Evolutionary conservation across 2,888 invertebrate species (phyloP).

Genomic region (Ornithoptera alexandrae): DNA sequence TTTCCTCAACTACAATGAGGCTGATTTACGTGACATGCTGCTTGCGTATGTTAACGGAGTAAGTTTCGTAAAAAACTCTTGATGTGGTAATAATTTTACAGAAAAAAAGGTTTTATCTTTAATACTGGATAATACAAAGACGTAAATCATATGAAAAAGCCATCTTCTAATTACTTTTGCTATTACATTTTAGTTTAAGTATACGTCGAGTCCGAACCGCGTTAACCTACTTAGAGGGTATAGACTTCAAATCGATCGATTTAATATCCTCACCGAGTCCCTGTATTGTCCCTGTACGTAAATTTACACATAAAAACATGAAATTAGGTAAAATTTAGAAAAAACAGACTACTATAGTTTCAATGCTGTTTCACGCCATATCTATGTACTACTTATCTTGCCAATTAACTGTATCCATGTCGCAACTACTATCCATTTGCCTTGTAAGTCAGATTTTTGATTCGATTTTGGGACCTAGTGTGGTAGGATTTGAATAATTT

Average conservation of each 20-base stretch:
- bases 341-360: too few relatives aligned
- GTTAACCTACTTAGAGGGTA: not conserved
- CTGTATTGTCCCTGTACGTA: not conserved
- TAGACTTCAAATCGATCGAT: not conserved
- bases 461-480: too few relatives aligned
- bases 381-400: too few relatives aligned
- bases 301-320: not conserved
- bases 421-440: too few relatives aligned
- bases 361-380: too few relatives aligned
- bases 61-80: slow-evolving; percentile 45
- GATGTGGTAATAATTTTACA: not conserved
- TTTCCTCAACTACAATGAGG: slow-evolving; percentile 83
- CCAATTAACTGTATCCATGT: too few relatives aligned
- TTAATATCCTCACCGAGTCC: not conserved
- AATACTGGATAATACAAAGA: not conserved
- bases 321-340: not conserved
- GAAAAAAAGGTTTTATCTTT: too few relatives aligned
- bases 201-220: not conserved
- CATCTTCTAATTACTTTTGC: not conserved
- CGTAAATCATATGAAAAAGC: not conserved
- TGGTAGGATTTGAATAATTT: too few relatives aligned
- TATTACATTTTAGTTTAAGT: not conserved
- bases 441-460: too few relatives aligned
- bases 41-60: slow-evolving; percentile 88
- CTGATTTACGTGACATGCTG: slow-evolving; percentile 85